Base-by-base conservation (phyloP, 92 coral and sea anemone species). In the Diadumene lineata region DNA sequence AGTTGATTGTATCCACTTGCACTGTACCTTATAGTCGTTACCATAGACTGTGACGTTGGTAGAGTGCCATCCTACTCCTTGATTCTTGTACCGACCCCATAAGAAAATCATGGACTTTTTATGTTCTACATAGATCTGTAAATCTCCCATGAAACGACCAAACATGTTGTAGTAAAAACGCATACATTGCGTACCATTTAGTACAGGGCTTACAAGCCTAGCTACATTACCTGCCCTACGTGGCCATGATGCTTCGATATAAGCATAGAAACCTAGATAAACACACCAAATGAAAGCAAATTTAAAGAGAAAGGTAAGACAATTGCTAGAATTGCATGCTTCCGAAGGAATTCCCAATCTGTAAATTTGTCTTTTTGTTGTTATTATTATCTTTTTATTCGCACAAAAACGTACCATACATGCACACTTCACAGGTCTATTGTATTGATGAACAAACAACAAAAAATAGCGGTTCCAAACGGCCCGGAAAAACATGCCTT, bases 11-110 rank as follows among this genome's bases (percentile, higher is more conserved):
- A 1, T 28, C 10, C 69, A 67, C 61, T 74, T 62, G 11, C 68
- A 34, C 32, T 43, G 68, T 25, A 53, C 75, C 60, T 55, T 50
- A 25, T 72, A 66, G 18, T 26, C 19, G 29, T 29, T 34, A 11
- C 89, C 85, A 43, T 85, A 79, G 21, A 85, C 89, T 7, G 89
- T 85, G 0, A 78, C 82, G 23, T 85, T 79, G 11, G 85, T 44
- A 28, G 66, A 29, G 22, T 74, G 81, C 89, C 89, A 85, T 13
- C 82, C 78, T 8, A 7, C n/a, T 1, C 89, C 89, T 60, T 85
- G 89, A 50, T 85, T 61, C 56, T 66, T 73, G 73, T 82, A 82
- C 43, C 78, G 77, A 15, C 82, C 87, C 87, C 87, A 82, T 34
- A 76, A 46, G 65, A 75, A 75, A 1, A 66, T 27, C 66, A 61